Evolutionary conservation across 2,113 vertebrate genomes (phyloP).

Genomic region (Aegypius monachus): DNA sequence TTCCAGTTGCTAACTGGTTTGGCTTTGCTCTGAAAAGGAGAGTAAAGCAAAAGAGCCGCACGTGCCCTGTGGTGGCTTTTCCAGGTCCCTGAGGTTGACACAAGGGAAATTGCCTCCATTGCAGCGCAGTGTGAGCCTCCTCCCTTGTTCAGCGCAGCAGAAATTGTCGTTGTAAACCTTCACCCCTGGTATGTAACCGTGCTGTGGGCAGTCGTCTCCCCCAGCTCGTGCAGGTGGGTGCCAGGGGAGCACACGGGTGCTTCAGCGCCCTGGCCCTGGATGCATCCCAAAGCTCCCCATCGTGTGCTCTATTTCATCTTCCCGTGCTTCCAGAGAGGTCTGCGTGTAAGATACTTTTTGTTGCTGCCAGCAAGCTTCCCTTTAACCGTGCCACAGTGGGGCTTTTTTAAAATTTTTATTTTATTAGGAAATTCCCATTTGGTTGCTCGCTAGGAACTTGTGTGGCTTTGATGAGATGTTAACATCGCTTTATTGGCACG

Average conservation of each 20-base stretch:
- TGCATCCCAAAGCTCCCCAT: background rate
- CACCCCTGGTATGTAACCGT: fast-evolving
- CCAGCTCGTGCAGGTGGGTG: background rate
- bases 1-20: background rate
- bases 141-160: background rate
- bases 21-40: background rate
- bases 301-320: background rate
- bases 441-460: too few species aligned
- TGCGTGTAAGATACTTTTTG: background rate
- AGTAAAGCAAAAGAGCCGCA: background rate
- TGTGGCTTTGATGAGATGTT: too few species aligned
- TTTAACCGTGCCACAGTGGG: background rate
- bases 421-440: conserved; percentile 72
- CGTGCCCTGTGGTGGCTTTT: background rate
- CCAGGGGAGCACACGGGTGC: background rate
- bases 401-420: background rate
- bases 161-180: background rate
- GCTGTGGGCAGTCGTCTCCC: background rate
- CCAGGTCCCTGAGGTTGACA: fast-evolving
- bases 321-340: background rate
- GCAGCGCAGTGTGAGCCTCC: background rate
- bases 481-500: too few species aligned
- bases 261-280: background rate
- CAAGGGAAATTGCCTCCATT: fast-evolving
- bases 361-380: background rate